Conservation (phyloP, 1,140 invertebrate genomes). For the Popillia japonica region DNA sequence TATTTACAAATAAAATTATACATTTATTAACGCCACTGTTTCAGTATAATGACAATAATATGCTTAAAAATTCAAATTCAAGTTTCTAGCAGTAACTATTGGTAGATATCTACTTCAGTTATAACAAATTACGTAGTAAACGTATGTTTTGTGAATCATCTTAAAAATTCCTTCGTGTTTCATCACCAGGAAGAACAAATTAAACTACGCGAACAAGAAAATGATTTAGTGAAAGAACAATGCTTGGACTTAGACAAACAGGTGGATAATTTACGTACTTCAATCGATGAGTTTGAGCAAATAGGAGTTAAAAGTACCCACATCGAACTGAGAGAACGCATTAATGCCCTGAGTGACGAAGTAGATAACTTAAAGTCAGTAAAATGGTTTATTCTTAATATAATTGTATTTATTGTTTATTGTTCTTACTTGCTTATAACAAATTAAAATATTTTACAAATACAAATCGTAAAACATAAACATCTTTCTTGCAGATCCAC, state of each 20-base stretch:
- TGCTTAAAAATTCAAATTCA: too few relatives aligned
- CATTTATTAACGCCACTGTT: too few relatives aligned
- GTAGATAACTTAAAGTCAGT: slow-evolving; percentile 19
- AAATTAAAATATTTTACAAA: background rate
- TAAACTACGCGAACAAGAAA: slow-evolving; percentile 31
- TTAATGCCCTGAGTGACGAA: background rate
- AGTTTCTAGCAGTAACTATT: too few relatives aligned
- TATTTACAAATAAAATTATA: too few relatives aligned
- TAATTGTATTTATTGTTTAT: background rate
- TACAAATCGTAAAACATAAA: background rate
- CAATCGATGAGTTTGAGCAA: slow-evolving; percentile 4
- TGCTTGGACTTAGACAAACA: slow-evolving; percentile 35
- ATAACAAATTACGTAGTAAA: background rate
- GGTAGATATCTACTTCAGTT: too few relatives aligned
- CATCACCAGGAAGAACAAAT: slow-evolving; percentile 19
- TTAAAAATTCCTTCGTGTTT: background rate
- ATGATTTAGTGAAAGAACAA: slow-evolving; percentile 34
- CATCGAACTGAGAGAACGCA: background rate
- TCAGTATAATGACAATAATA: too few relatives aligned
- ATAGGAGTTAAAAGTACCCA: background rate
- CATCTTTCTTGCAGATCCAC: background rate
- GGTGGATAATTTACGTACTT: slow-evolving; percentile 27
- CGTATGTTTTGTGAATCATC: background rate
- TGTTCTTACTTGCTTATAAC: background rate
- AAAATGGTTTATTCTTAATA: background rate